Evolutionary conservation across 2,113 vertebrate genomes (phyloP), one percentile per base, ranked within the genome.

Genomic region (Sinocyclocheilus grahami): DNA sequence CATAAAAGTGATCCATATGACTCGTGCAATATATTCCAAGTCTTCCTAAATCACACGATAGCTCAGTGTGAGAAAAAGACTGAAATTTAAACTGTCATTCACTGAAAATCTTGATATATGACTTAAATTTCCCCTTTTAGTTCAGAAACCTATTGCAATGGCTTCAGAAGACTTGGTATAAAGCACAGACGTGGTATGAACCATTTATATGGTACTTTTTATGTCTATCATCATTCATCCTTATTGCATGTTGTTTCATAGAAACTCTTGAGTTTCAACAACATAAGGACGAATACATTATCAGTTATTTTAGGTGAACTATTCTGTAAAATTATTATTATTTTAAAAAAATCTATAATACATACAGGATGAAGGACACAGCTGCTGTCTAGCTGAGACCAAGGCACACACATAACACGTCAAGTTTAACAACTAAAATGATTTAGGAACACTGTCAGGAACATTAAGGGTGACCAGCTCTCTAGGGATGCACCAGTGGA

Each of bases 321-420:
- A 18, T 13, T 69, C 53, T 30, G 58, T 69, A 13, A 27, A n/a
- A n/a, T n/a, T n/a, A n/a, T n/a, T n/a, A n/a, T n/a, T n/a, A n/a
- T n/a, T n/a, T n/a, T n/a, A n/a, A n/a, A n/a, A n/a, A n/a, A n/a
- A 27, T 33, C 14, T 30, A 11, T 48, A 88, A 90, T 86, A 90
- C 87, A 88, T 87, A 53, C 37, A 82, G 63, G 58, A 58, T 53
- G 60, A 78, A 30, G 18, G 39, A 60, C 37, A 55, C 67, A 77
- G 71, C 79, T 65, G 62, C n/a, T 62, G 18, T 74, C 20, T 82
- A 82, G 83, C n/a, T 7, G 42, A 75, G 46, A 42, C 84, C 82
- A 58, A 87, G 86, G 86, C 87, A 85, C 37, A 85, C 69, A 69
- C 58, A 86, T 4, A 78, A 78, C 76, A 85, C 53, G 20, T 77